Conservation (phyloP, 2,888 invertebrate genomes). For the Scrobipalpa atriplicella region DNA sequence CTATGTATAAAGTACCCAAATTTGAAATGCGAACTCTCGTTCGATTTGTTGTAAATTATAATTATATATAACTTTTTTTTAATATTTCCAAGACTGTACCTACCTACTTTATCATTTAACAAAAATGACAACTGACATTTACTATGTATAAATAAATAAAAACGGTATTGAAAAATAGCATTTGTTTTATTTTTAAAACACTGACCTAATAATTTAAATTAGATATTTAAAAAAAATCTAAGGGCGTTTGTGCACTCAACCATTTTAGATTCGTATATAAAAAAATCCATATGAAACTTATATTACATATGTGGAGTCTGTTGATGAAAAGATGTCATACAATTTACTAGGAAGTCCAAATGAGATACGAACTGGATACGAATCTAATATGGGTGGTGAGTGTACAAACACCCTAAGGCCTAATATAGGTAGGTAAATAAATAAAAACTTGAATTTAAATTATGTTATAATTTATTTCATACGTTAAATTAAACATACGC, state of each 20-base stretch:
- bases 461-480: neutral
- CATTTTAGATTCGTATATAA: too few relatives aligned
- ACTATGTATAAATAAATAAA: slow-evolving; percentile 77
- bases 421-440: neutral
- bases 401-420: too few relatives aligned
- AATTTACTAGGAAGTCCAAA: neutral
- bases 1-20: slow-evolving; percentile 41
- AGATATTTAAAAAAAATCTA: too few relatives aligned
- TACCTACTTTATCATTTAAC: slow-evolving; percentile 75
- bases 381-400: too few relatives aligned
- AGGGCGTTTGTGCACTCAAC: too few relatives aligned
- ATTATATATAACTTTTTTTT: slow-evolving; percentile 70
- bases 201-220: neutral
- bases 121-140: slow-evolving; percentile 73
- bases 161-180: slow-evolving; percentile 63
- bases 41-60: slow-evolving; percentile 72
- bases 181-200: slow-evolving; percentile 59
- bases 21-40: slow-evolving; percentile 43
- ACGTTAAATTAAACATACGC: neutral
- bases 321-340: too few relatives aligned
- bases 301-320: too few relatives aligned
- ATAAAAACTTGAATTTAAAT: neutral
- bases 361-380: too few relatives aligned
- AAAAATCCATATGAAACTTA: too few relatives aligned
- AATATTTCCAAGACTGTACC: slow-evolving; percentile 80